Evolutionary conservation across 2,888 invertebrate genomes (phyloP).

Genomic region (Emmelina monodactyla): DNA sequence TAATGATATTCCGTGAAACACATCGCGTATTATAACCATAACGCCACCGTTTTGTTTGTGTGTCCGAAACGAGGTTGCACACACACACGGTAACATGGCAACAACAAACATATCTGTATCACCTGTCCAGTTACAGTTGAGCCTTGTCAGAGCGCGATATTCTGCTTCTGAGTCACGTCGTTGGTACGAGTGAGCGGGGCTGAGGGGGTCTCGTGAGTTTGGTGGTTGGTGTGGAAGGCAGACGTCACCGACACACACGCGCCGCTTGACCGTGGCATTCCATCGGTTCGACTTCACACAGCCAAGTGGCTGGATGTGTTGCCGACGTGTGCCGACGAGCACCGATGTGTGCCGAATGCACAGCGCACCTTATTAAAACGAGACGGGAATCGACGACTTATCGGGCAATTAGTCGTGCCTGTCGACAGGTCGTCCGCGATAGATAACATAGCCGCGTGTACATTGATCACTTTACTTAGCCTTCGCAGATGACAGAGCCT

Average conservation of each 20-base stretch:
- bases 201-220: constrained; percentile 25
- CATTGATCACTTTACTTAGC: too few relatives aligned
- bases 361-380: constrained; percentile 65
- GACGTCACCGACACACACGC: constrained; percentile 45
- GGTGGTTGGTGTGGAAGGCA: constrained; percentile 46
- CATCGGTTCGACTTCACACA: too few relatives aligned
- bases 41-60: constrained; percentile 41
- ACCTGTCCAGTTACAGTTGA: constrained; percentile 28
- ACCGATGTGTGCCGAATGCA: too few relatives aligned
- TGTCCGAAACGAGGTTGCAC: constrained; percentile 64
- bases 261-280: constrained; percentile 58
- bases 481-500: too few relatives aligned
- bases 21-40: constrained; percentile 56
- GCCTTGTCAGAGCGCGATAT: constrained; percentile 33
- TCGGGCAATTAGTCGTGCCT: constrained; percentile 63
- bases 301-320: constrained; percentile 45
- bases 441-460: too few relatives aligned
- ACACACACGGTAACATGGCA: constrained; percentile 57
- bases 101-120: constrained; percentile 46
- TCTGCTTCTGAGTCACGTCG: constrained; percentile 23
- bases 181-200: constrained; percentile 25
- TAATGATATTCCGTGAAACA: constrained; percentile 62
- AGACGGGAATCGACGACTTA: constrained; percentile 66
- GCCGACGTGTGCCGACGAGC: too few relatives aligned
- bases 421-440: too few relatives aligned